phyloP scores from a whole-genome alignment of 2,797 vertebrate genomes.

The Scolopax rusticola region DNA sequence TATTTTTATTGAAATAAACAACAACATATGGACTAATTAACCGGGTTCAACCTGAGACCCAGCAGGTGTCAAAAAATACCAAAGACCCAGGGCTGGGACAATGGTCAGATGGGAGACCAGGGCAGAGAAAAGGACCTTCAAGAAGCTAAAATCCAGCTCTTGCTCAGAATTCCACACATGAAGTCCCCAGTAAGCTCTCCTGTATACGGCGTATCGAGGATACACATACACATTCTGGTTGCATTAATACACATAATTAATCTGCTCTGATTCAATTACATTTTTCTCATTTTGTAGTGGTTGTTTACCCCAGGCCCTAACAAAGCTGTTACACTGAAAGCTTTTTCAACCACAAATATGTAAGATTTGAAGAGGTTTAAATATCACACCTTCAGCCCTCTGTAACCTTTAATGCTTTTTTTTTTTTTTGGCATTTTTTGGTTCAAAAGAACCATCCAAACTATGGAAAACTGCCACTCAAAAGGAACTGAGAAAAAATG shows the following conservation, averaged over 20 bases:
- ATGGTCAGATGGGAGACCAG: neutral
- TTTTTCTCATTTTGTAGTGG: neutral
- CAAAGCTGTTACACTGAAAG: neutral
- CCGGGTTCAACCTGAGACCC: slow-evolving; percentile 9
- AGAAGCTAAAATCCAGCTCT: neutral
- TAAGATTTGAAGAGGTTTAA: slow-evolving; percentile 16
- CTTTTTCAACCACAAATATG: neutral
- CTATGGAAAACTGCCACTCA: neutral
- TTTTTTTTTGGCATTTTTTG: slow-evolving; percentile 2
- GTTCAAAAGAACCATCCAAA: neutral
- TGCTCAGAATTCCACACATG: neutral
- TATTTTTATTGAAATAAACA: slow-evolving; percentile 65
- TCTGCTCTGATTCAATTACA: neutral
- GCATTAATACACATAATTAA: neutral
- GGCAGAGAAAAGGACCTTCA: neutral
- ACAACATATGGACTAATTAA: slow-evolving; percentile 28
- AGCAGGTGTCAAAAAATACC: slow-evolving; percentile 65
- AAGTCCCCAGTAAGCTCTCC: neutral
- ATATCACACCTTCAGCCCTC: neutral
- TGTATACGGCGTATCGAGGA: neutral
- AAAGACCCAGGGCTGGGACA: neutral
- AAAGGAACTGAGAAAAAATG: neutral
- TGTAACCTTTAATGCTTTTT: neutral
- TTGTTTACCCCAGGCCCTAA: neutral
- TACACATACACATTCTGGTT: neutral